Conservation (phyloP, 2,113 vertebrate genomes). For the Lepisosteus osseus region DNA sequence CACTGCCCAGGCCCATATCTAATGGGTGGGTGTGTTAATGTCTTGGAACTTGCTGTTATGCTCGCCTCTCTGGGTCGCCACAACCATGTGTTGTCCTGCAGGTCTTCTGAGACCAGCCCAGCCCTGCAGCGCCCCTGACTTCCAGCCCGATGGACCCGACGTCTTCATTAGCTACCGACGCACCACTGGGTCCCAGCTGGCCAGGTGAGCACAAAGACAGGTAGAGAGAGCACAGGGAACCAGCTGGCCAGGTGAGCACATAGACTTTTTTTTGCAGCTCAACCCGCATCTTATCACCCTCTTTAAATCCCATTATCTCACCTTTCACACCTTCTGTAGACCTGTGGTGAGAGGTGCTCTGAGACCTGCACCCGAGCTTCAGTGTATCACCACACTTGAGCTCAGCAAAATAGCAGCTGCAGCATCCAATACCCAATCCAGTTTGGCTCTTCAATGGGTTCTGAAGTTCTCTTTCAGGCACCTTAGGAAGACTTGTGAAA, state of each 20-base stretch:
- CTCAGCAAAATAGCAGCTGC: too few relatives aligned
- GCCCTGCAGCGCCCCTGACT: constrained; percentile 59
- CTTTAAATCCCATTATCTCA: not conserved
- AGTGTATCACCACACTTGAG: too few relatives aligned
- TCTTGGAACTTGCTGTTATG: not conserved
- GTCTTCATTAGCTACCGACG: constrained; percentile 97
- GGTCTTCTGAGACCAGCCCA: constrained; percentile 53
- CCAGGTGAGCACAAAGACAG: constrained; percentile 72
- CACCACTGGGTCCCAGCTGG: constrained; percentile 88
- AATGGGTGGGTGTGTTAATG: too few relatives aligned
- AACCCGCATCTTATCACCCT: not conserved
- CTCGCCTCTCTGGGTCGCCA: not conserved
- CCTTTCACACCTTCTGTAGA: too few relatives aligned
- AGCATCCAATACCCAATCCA: too few relatives aligned
- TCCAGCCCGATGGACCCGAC: constrained; percentile 70
- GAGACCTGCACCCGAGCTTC: too few relatives aligned
- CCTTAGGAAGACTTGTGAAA: too few relatives aligned
- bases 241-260: too few relatives aligned
- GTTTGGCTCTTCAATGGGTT: too few relatives aligned
- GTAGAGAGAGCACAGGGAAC: not conserved
- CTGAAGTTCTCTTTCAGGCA: not conserved
- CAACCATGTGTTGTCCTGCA: not conserved
- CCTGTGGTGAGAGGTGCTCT: too few relatives aligned
- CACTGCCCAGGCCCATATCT: too few relatives aligned
- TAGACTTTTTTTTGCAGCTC: not conserved